Conservation (phyloP, 2,888 invertebrate species). For the Luffia ferchaultella region DNA sequence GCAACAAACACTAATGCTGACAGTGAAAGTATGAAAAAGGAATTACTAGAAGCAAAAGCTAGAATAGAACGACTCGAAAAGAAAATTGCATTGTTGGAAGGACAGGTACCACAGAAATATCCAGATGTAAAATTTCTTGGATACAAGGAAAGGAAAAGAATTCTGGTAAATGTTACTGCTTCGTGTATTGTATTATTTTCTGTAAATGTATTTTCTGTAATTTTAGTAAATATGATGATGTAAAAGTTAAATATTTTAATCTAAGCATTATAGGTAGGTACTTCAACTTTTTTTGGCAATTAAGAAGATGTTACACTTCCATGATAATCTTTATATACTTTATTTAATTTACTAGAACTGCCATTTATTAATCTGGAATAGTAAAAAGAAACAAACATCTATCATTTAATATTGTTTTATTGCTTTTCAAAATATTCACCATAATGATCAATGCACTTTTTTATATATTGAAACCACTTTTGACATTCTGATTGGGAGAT, state of each 20-base stretch:
- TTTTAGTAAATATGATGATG: no score
- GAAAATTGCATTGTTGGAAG: conserved; percentile 76
- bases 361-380: no score
- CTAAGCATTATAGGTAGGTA: no score
- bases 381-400: no score
- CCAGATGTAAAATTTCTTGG: conserved; percentile 92
- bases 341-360: no score
- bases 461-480: not conserved
- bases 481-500: not conserved
- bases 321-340: no score
- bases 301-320: no score
- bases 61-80: conserved; percentile 74
- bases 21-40: conserved; percentile 33
- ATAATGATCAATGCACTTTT: not conserved
- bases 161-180: conserved; percentile 75
- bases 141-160: conserved; percentile 90
- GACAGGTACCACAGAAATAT: conserved; percentile 81
- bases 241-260: no score
- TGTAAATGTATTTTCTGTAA: not conserved
- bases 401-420: no score
- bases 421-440: no score
- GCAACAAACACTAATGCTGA: conserved; percentile 21
- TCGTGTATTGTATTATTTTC: not conserved
- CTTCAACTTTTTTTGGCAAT: no score
- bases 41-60: conserved; percentile 69